Evolutionary conservation across 2,888 invertebrate species (phyloP).

Genomic region (Craniophora ligustri): DNA sequence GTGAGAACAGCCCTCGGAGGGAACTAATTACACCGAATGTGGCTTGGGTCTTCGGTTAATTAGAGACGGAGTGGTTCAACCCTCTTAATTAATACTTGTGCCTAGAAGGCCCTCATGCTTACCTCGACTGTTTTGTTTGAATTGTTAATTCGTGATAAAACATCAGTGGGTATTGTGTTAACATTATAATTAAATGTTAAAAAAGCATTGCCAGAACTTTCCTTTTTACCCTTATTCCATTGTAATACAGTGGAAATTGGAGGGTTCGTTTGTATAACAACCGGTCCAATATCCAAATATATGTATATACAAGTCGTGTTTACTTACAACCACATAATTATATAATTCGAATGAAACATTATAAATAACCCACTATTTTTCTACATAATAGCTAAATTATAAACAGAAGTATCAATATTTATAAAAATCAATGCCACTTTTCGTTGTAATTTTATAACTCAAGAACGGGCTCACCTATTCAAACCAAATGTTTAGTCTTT

Average conservation of each 20-base stretch:
- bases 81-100: conserved; percentile 88
- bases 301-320: too few relatives aligned
- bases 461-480: too few relatives aligned
- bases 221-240: conserved; percentile 43
- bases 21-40: conserved; percentile 86
- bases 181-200: conserved; percentile 71
- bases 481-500: too few relatives aligned
- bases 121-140: conserved; percentile 83
- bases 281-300: conserved; percentile 5
- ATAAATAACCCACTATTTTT: background rate
- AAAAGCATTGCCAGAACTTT: conserved; percentile 55
- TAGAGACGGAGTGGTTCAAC: conserved; percentile 85
- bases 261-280: conserved; percentile 15
- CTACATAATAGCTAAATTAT: too few relatives aligned
- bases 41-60: conserved; percentile 87
- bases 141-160: conserved; percentile 83
- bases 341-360: background rate
- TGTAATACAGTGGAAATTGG: conserved; percentile 31
- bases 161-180: conserved; percentile 75
- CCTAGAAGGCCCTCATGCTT: conserved; percentile 79
- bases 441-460: too few relatives aligned
- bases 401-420: too few relatives aligned
- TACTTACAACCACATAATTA: too few relatives aligned
- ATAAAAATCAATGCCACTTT: too few relatives aligned
- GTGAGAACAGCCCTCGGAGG: conserved; percentile 85